Percentiles rank a stretch among this genome's conserved stretches.
phyloP scores from a whole-genome alignment of 30 jellyfish, hydroid and myxozoan species.

The Aurelia sp. region DNA sequence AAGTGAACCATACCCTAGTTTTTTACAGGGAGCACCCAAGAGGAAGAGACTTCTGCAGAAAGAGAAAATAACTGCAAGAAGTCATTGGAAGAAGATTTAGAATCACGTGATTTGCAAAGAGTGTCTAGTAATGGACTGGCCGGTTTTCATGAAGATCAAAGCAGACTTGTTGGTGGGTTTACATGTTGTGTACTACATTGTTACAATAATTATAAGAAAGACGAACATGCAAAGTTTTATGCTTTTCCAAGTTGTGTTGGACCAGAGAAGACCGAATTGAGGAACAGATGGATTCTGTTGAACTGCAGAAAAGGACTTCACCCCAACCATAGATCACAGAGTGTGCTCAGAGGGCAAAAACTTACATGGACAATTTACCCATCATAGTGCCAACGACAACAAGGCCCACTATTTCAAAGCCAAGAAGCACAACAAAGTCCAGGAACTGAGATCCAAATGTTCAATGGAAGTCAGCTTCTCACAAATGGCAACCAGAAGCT shows the following conservation, averaged over 20 bases:
- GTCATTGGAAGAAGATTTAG: background rate
- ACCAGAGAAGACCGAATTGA: background rate
- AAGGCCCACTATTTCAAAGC: too few relatives aligned
- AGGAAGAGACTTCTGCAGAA: background rate
- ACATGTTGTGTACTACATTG: background rate
- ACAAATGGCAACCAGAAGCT: too few relatives aligned
- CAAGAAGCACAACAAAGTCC: background rate
- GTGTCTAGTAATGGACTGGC: too few relatives aligned
- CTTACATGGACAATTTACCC: slow-evolving; percentile 28
- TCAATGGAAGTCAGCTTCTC: too few relatives aligned
- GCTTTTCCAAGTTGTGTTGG: slow-evolving; percentile 1
- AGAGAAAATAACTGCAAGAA: background rate
- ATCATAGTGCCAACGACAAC: slow-evolving; percentile 26
- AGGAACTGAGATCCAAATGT: slow-evolving; percentile 13
- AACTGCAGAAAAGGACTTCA: background rate
- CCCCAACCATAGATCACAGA: slow-evolving; percentile 18
- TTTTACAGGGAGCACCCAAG: background rate
- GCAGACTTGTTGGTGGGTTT: background rate
- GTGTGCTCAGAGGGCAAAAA: slow-evolving; percentile 47
- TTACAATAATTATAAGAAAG: background rate
- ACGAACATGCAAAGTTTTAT: background rate
- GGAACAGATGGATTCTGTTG: background rate
- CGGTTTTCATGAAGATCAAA: too few relatives aligned
- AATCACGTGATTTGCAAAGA: too few relatives aligned
- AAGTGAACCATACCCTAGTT: slow-evolving; percentile 3